phyloP scores from a whole-genome alignment of 2,113 vertebrate species.

The Rhegmatorhina hoffmannsi region DNA sequence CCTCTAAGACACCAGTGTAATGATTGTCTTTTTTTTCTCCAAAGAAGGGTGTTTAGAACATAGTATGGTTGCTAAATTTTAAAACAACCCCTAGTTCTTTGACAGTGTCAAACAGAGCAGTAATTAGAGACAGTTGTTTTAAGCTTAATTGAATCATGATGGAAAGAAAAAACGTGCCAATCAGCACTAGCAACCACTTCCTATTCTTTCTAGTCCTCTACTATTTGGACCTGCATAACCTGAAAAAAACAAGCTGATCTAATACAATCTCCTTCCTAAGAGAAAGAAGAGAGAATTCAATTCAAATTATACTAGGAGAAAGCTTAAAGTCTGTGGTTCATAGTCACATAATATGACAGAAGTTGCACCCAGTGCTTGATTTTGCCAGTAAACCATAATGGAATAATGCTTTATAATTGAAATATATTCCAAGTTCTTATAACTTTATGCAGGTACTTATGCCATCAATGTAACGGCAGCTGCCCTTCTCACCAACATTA shows the following conservation, averaged over 20 bases:
- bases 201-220: not conserved
- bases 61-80: not conserved
- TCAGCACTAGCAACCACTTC: not conserved
- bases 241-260: not conserved
- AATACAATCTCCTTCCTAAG: not conserved
- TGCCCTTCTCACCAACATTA: not conserved
- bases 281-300: not conserved
- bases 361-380: not conserved
- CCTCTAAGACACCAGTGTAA: not conserved
- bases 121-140: constrained; percentile 1
- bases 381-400: not conserved
- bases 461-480: not conserved
- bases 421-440: not conserved
- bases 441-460: not conserved
- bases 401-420: not conserved
- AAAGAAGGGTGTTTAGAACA: not conserved
- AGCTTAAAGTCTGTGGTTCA: not conserved
- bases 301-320: not conserved
- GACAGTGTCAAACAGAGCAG: not conserved
- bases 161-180: constrained; percentile 22
- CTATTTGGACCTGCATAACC: not conserved
- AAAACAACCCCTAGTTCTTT: not conserved
- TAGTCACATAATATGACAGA: not conserved
- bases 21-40: not conserved
- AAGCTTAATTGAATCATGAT: not conserved